A percentile compares a stretch with the other conserved stretches of the same genome.
These are phyloP conservation scores for Parauchenoglanis punctatus DNA, from an alignment of 2,797 vertebrate genomes.

Conservation along the genomic window DNA sequence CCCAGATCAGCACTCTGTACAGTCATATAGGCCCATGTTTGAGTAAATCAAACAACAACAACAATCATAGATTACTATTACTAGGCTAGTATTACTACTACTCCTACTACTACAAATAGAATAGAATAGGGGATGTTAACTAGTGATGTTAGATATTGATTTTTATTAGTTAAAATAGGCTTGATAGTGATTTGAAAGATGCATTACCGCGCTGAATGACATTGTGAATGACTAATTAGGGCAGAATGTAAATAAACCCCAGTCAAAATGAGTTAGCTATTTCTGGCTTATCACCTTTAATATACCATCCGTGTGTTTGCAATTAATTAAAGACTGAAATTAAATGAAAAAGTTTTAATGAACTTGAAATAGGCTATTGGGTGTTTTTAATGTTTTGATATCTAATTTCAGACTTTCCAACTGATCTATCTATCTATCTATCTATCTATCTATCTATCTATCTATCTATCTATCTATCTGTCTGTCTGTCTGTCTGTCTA, in stretches of 20 bases:
- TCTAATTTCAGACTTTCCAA: not conserved
- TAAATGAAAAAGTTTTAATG: not conserved
- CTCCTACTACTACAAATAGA: not conserved
- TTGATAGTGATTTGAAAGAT: slow-evolving; percentile 5
- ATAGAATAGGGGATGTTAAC: not conserved
- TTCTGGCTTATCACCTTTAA: not conserved
- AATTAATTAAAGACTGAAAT: not conserved
- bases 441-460: not conserved
- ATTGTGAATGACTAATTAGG: slow-evolving; percentile 8
- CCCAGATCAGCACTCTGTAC: not conserved
- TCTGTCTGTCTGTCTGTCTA: too few relatives aligned
- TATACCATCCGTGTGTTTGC: not conserved
- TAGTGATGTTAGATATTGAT: not conserved
- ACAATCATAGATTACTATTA: not conserved
- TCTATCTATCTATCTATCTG: too few relatives aligned
- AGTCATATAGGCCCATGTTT: not conserved
- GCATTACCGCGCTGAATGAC: not conserved
- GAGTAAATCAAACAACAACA: not conserved
- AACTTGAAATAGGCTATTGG: not conserved
- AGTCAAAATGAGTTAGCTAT: not conserved
- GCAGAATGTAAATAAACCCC: not conserved
- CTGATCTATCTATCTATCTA: too few relatives aligned
- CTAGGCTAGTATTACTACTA: not conserved
- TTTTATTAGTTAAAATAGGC: not conserved
- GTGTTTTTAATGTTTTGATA: not conserved